Evolutionary conservation across 2,113 vertebrate genomes (phyloP).

Genomic region (Copsychus sechellarum): DNA sequence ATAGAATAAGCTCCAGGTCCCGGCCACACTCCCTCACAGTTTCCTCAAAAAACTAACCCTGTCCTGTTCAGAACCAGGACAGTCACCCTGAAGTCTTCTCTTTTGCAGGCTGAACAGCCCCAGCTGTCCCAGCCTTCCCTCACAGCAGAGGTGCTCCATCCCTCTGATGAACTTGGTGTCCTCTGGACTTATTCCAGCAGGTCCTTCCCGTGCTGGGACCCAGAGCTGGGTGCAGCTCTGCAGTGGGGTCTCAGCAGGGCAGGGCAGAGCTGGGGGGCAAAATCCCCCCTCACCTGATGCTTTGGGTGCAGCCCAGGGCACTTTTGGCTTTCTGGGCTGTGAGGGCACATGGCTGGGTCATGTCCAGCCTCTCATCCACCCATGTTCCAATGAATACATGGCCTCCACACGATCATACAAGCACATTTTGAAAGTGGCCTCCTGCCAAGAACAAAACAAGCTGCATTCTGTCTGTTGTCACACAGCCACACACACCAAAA

Average conservation of each 20-base stretch:
- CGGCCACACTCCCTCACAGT: background rate
- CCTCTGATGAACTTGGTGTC: background rate
- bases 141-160: background rate
- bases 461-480: background rate
- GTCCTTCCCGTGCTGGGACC: background rate
- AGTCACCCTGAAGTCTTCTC: background rate
- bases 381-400: background rate
- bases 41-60: background rate
- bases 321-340: background rate
- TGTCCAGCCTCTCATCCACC: background rate
- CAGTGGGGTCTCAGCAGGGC: background rate
- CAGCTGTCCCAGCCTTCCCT: background rate
- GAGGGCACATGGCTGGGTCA: accelerated
- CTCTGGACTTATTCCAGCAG: accelerated
- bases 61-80: background rate
- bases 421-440: background rate
- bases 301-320: background rate
- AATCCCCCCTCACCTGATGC: background rate
- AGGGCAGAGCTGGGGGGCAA: background rate
- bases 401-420: background rate
- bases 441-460: background rate
- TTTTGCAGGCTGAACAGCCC: background rate
- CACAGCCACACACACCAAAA: background rate
- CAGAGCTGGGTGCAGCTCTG: background rate
- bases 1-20: background rate